phyloP scores from a whole-genome alignment of 2,113 vertebrate genomes.

The Chlamydotis undulata region DNA sequence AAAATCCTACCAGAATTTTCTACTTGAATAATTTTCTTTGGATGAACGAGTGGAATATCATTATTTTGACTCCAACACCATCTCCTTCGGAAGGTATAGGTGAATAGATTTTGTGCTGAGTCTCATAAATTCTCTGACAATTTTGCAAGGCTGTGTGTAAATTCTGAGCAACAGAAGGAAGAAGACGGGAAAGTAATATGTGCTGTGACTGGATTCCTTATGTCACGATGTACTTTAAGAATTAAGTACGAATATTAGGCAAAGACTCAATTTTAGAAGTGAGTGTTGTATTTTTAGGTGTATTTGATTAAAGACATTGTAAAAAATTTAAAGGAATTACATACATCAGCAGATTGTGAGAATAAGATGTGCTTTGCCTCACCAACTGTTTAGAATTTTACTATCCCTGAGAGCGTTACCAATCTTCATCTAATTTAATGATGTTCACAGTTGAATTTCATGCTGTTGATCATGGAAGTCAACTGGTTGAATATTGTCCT shows the following conservation, averaged over 20 bases:
- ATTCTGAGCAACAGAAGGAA: conserved; percentile 13
- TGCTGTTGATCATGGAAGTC: not conserved
- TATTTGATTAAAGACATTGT: not conserved
- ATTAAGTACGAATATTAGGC: not conserved
- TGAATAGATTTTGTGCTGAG: conserved; percentile 45
- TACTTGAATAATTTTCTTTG: conserved; percentile 40
- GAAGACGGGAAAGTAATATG: not conserved
- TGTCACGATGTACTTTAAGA: not conserved
- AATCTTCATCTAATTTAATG: not conserved
- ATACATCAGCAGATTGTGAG: not conserved
- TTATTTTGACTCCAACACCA: conserved; percentile 16
- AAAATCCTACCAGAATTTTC: conserved; percentile 18
- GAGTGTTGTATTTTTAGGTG: not conserved
- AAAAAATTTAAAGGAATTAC: not conserved
- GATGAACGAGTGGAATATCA: conserved; percentile 4
- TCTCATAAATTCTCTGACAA: conserved; percentile 47
- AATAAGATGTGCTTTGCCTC: not conserved
- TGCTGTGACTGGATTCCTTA: not conserved
- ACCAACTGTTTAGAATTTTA: not conserved
- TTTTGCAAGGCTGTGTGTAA: conserved; percentile 47
- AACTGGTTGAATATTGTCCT: not conserved
- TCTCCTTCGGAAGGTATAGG: conserved; percentile 1
- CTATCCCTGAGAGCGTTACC: not conserved
- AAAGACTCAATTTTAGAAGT: not conserved
- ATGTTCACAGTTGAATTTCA: not conserved